Evolutionary conservation across 2,113 vertebrate genomes (phyloP).

Genomic region (Trogon surrucura): DNA sequence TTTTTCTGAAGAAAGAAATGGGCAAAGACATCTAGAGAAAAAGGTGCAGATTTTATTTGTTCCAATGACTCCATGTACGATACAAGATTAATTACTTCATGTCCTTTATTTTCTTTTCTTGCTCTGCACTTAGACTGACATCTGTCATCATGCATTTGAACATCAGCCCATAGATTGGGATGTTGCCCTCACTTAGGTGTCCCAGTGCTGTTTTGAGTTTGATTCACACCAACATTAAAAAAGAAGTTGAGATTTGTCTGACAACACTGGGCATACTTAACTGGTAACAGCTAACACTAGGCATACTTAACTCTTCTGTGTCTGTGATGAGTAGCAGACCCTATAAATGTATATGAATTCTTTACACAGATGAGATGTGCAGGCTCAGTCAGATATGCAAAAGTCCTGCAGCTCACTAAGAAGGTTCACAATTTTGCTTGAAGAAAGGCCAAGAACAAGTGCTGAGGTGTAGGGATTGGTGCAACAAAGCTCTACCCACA

Average conservation of each 20-base stretch:
- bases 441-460: not conserved
- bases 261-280: not conserved
- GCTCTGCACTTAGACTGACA: not conserved
- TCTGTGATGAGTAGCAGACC: not conserved
- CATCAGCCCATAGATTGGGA: not conserved
- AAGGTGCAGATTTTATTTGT: not conserved
- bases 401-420: not conserved
- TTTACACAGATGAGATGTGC: not conserved
- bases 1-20: not conserved
- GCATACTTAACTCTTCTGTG: not conserved
- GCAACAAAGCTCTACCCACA: accelerated
- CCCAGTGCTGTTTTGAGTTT: not conserved
- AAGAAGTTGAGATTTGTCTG: not conserved
- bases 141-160: not conserved
- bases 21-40: not conserved
- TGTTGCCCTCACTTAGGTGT: not conserved
- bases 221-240: not conserved
- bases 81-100: not conserved
- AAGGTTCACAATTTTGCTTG: not conserved
- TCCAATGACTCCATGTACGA: not conserved
- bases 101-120: not conserved
- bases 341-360: accelerated
- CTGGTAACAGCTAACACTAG: not conserved
- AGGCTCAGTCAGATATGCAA: not conserved
- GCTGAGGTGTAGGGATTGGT: not conserved